Base-by-base conservation (phyloP, 2,888 invertebrate species). In the Synergus laeviventris region DNA sequence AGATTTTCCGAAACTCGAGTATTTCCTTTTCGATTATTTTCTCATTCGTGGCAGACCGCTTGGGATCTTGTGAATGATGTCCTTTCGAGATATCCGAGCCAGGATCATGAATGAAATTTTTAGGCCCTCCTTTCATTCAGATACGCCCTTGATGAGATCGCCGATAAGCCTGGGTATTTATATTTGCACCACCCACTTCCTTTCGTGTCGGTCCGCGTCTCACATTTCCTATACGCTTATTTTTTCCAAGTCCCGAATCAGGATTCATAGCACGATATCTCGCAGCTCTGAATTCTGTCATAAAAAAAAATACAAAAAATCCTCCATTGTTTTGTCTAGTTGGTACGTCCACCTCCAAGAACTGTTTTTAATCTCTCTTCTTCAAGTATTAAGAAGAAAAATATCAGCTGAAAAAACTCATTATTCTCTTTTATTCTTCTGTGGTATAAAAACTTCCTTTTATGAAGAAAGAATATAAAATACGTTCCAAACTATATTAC, bases 111-210 rank as follows among this genome's bases (percentile, higher is more conserved):
- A 82, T 81, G 82, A 80, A 82, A 77, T 66, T 78, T 70, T 77
- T 79, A 39, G 76, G 66, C 36, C 61, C 61, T 60, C 78, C 82
- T 81, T 82, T 80, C 81, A 81, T 79, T 74, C 56, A 49, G 73
- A 60, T 62, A 54, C 64, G 70, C 70, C 61, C 56, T 79, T 74
- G 79, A 79, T 76, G 79, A 78, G 81, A 80, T 82, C 79, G 78
- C 79, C 81, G 82, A 82, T 81, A 81, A 79, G 77, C 76, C 80
- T 56, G 77, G 74, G 78, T 73, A 75, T 61, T 74, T 74, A 61
- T 74, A 74, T 74, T 60, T 60, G 60, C 59, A 74, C 84, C 84
- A 83, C 84, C 84, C 81, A 80, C 80, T 83, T 79, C 76, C 81
- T 81, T 74, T 81, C 77, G 79, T 77, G 76, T 77, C 61, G 73